phyloP scores from a whole-genome alignment of 1,140 invertebrate genomes.

The Sitobion miscanthi region DNA sequence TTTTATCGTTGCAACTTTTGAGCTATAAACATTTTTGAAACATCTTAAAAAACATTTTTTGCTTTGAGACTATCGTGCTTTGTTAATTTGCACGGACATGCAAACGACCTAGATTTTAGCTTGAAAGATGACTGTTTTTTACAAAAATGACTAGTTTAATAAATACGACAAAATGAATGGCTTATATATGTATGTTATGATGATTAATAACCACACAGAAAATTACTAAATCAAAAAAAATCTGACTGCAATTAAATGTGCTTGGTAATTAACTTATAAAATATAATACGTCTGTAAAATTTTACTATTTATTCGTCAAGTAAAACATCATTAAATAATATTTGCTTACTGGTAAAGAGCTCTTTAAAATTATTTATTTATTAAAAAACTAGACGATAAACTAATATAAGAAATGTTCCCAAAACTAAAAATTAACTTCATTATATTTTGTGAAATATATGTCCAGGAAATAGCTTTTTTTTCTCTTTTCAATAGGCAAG shows the following conservation, averaged over 20 bases:
- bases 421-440: no score
- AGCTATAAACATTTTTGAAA: conserved; percentile 1
- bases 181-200: not conserved
- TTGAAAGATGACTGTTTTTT: not conserved
- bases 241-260: not conserved
- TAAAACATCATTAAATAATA: no score
- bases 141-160: conserved; percentile 10
- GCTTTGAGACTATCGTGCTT: not conserved
- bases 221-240: no score
- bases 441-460: no score
- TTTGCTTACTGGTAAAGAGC: no score
- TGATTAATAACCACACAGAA: not conserved
- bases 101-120: not conserved
- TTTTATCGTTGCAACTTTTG: conserved; percentile 17
- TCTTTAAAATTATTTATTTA: no score
- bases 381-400: not conserved
- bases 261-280: not conserved
- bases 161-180: not conserved
- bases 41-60: not conserved
- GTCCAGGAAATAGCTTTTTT: no score
- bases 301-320: no score
- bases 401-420: not conserved
- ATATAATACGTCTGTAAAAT: not conserved
- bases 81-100: conserved; percentile 17
- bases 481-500: not conserved